Percentiles rank a stretch among this genome's conserved stretches.
Evolutionary conservation across 2,888 invertebrate genomes (phyloP).

Genomic region (Vanessa cardui): DNA sequence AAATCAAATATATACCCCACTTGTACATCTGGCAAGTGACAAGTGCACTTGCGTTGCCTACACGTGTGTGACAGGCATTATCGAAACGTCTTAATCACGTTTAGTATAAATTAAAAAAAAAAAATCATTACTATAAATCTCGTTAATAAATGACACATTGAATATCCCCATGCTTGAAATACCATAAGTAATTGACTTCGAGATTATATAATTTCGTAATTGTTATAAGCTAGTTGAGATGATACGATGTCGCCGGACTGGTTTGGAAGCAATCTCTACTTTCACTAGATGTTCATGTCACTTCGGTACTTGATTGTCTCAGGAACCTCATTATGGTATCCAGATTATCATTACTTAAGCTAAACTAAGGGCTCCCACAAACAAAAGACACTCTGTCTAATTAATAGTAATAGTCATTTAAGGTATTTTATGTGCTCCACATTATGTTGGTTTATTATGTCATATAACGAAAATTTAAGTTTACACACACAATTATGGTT

Average conservation of each 20-base stretch:
- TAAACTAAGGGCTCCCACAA: conserved; percentile 6
- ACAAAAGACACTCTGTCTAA: neutral
- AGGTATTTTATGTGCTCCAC: too few relatives aligned
- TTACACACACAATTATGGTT: too few relatives aligned
- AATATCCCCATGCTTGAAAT: neutral
- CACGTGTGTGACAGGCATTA: neutral
- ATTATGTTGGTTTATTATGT: too few relatives aligned
- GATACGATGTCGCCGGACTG: conserved; percentile 58
- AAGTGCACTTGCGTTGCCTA: neutral
- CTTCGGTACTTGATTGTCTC: conserved; percentile 44
- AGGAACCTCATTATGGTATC: conserved; percentile 41
- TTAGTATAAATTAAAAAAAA: neutral
- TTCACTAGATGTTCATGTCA: conserved; percentile 54
- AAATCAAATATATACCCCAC: neutral
- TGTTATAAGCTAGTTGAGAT: conserved; percentile 31
- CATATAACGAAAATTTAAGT: too few relatives aligned
- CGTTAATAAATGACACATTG: neutral
- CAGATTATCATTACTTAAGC: conserved; percentile 28
- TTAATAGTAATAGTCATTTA: too few relatives aligned
- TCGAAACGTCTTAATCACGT: neutral
- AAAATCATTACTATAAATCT: neutral
- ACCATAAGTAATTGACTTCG: conserved; percentile 1
- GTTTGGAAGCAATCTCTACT: conserved; percentile 52
- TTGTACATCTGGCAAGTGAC: neutral
- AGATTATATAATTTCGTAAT: conserved; percentile 19